Evolutionary conservation across 2,797 vertebrate genomes (phyloP).

Genomic region (Pangasius sanitwongsei): DNA sequence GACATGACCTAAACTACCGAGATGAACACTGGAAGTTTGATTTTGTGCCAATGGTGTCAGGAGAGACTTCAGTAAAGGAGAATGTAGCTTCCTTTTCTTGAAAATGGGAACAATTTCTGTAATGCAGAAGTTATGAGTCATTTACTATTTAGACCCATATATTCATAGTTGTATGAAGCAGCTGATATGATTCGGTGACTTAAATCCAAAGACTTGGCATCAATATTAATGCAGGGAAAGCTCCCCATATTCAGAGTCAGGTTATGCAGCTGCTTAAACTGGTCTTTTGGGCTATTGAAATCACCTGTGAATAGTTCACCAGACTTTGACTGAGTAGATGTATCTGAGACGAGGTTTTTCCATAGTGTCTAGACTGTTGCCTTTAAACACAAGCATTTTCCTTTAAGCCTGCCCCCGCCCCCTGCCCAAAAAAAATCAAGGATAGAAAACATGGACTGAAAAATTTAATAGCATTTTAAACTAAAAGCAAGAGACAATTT

Average conservation of each 20-base stretch:
- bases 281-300: background rate
- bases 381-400: background rate
- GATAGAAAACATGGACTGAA: no score
- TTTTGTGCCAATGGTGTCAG: background rate
- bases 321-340: background rate
- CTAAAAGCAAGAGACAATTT: no score
- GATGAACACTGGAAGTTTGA: background rate
- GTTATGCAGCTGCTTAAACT: background rate
- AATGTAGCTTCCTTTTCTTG: background rate
- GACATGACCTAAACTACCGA: background rate
- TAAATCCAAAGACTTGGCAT: background rate
- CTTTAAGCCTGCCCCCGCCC: background rate
- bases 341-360: background rate
- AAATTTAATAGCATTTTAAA: no score
- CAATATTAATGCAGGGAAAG: background rate
- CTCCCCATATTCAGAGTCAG: background rate
- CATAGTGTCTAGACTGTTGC: background rate
- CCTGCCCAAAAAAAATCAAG: no score
- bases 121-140: background rate
- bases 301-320: background rate
- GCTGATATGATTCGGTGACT: background rate
- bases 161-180: background rate
- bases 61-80: background rate
- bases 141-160: background rate
- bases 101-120: background rate